These are phyloP conservation scores for Ceratoteleas bidentatus DNA, from an alignment of 1,140 invertebrate species.

Conservation along the genomic window DNA sequence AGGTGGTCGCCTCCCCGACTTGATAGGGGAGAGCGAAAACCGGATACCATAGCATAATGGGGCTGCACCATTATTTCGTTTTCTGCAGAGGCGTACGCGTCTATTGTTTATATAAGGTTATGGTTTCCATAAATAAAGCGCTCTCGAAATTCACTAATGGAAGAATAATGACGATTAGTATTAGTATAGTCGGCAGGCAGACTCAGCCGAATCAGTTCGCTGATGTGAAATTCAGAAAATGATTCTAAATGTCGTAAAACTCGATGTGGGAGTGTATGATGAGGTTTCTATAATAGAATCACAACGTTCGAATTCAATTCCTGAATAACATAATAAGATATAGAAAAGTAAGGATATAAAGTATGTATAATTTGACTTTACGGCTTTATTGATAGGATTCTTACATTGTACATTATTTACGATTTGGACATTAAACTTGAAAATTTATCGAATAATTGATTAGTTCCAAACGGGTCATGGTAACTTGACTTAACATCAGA, in stretches of 20 bases:
- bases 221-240: conserved; percentile 6
- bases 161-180: conserved; percentile 33
- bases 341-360: too few species aligned
- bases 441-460: too few species aligned
- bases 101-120: conserved; percentile 46
- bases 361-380: too few species aligned
- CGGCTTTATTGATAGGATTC: too few species aligned
- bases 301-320: too few species aligned
- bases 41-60: conserved; percentile 35
- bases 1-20: conserved; percentile 26
- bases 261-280: not conserved
- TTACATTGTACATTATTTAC: too few species aligned
- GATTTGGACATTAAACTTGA: too few species aligned
- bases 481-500: too few species aligned
- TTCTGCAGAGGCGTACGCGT: conserved; percentile 10
- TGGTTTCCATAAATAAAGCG: conserved; percentile 43
- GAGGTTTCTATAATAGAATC: too few species aligned
- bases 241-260: conserved; percentile 1
- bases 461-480: too few species aligned
- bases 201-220: conserved; percentile 7
- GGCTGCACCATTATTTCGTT: conserved; percentile 29
- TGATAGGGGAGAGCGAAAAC: conserved; percentile 37
- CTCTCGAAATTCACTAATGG: conserved; percentile 24
- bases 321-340: too few species aligned
- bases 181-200: too few species aligned